Evolutionary conservation across 2,797 vertebrate species (phyloP).

Genomic region (Anas capensis): DNA sequence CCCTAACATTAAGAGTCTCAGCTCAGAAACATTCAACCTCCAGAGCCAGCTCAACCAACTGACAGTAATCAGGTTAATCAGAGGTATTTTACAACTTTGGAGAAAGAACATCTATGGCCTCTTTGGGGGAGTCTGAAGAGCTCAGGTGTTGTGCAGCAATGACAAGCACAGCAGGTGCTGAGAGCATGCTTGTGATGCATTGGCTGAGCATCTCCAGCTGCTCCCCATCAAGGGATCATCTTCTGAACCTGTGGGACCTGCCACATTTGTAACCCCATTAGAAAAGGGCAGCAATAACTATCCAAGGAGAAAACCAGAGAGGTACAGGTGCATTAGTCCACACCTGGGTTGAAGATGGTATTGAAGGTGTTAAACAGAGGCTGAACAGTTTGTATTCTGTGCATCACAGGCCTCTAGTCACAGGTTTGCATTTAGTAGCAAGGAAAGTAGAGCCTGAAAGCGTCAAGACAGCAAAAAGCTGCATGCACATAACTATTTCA

Average conservation of each 20-base stretch:
- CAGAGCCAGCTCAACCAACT: neutral
- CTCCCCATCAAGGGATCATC: neutral
- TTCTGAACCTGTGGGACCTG: neutral
- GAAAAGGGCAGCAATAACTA: neutral
- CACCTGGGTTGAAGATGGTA: neutral
- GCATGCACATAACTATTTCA: neutral
- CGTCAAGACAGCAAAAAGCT: neutral
- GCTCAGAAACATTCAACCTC: neutral
- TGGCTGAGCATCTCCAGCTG: neutral
- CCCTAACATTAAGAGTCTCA: neutral
- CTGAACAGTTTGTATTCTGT: neutral
- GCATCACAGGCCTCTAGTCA: neutral
- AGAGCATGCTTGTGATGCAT: fast-evolving
- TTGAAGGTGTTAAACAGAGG: neutral
- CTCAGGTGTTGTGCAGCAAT: neutral
- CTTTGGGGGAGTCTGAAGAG: neutral
- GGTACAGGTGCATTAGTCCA: neutral
- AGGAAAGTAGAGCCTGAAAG: neutral
- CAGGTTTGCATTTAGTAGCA: neutral
- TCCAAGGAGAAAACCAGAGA: neutral
- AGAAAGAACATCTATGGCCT: neutral
- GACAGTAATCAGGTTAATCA: neutral
- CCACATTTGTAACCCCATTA: neutral
- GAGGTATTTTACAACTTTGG: neutral
- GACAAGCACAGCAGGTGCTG: fast-evolving